These are phyloP conservation scores for Peribatodes rhomboidaria DNA, from an alignment of 2,888 invertebrate species.

Conservation along the genomic window DNA sequence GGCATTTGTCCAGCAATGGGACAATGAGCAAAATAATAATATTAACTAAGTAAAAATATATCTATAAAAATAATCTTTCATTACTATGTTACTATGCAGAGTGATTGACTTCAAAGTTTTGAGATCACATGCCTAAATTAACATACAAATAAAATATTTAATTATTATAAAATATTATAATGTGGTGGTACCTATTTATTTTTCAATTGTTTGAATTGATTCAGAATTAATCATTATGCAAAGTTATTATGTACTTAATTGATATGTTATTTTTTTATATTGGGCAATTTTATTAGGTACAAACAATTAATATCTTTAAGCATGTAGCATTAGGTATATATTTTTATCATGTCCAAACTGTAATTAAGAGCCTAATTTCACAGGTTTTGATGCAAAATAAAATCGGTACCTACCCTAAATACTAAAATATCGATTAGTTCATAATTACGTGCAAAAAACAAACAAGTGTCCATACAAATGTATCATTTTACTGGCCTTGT, in stretches of 20 bases:
- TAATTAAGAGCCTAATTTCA: too few relatives aligned
- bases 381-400: not conserved
- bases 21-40: not conserved
- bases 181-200: too few relatives aligned
- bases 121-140: slow-evolving; percentile 44
- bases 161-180: not conserved
- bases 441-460: slow-evolving; percentile 48
- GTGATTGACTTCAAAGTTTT: slow-evolving; percentile 44
- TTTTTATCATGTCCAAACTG: too few relatives aligned
- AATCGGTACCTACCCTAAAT: not conserved
- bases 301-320: too few relatives aligned
- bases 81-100: slow-evolving; percentile 28
- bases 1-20: too few relatives aligned
- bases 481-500: slow-evolving; percentile 52
- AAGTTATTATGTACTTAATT: too few relatives aligned
- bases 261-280: too few relatives aligned
- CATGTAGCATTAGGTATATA: too few relatives aligned
- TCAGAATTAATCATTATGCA: too few relatives aligned
- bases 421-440: not conserved
- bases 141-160: slow-evolving; percentile 24
- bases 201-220: too few relatives aligned
- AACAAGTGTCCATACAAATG: slow-evolving; percentile 54
- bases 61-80: slow-evolving; percentile 6
- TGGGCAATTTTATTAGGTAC: too few relatives aligned
- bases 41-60: not conserved